Evolutionary conservation across 2,888 invertebrate genomes (phyloP), one percentile per base, ranked within the genome.

Genomic region (Byasa hedistus): DNA sequence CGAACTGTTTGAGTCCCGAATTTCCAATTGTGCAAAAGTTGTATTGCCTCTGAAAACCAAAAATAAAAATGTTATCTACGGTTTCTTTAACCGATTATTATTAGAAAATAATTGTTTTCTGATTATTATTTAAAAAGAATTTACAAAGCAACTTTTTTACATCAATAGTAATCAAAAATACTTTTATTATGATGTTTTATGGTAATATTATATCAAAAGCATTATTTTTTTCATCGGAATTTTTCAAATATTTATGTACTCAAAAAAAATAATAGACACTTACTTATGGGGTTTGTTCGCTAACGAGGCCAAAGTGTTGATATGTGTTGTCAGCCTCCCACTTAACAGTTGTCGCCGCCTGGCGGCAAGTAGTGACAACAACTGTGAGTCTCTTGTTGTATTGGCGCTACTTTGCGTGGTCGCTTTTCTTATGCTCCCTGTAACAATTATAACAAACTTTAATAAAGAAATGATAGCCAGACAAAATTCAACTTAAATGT

Each of bases 331-430:
- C 71, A 93, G 86, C 56, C 93, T 86, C 36, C 93, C 93, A 19
- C 87, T 89, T 61, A 94, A 88, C 60, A 94, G 83, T 64, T 94
- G 94, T 54, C 93, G 90, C 61, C 95, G 87, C 36, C 95, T 85
- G 0, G 94, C 94, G 0, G 94, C 94, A 69, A 95, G 85, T 58
- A 94, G 81, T 12, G 93, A 92, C 80, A 93, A 87, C 65, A 94
- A 83, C 71, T 93, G 93, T 56, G 93, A 92, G 72, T 94, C 93
- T 44, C 94, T 86, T 7, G 93, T 92, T 32, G 85, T 81, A 65
- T 89, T 91, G 3, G 79, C 74, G 72, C 82, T 86, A 73, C 83
- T 84, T 69, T 83, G 84, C 1, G 86, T 83, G n/a, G 87, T 83
- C 21, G 85, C 78, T 56, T 87, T 81, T 52, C 88, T 78, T 17